A percentile compares a stretch with the other conserved stretches of the same genome.
These are phyloP conservation scores for Hormaphis cornu DNA, from an alignment of 1,140 invertebrate genomes.

Conservation along the genomic window DNA sequence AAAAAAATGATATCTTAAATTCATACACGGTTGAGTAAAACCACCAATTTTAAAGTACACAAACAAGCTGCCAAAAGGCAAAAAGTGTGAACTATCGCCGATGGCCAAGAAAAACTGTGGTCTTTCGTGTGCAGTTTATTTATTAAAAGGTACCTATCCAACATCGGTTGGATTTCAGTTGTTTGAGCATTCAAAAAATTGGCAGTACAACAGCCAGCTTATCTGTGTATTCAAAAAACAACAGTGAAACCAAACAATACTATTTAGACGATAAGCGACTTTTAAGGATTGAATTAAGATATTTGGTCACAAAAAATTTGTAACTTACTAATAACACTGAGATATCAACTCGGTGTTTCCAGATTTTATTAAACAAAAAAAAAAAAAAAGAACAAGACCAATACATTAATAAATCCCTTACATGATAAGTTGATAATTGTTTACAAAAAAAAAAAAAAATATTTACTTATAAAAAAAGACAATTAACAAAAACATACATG, in stretches of 20 bases:
- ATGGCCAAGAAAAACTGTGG: no score
- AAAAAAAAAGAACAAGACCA: conserved; percentile 1
- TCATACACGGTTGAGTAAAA: no score
- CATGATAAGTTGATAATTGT: neutral
- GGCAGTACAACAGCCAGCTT: no score
- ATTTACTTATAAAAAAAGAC: neutral
- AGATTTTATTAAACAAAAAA: conserved; percentile 14
- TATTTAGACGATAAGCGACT: neutral
- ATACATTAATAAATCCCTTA: conserved; percentile 10
- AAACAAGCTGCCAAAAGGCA: no score
- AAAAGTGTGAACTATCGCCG: no score
- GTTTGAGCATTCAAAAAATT: no score
- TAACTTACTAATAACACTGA: neutral
- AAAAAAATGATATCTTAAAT: no score
- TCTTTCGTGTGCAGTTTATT: no score
- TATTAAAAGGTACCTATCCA: no score
- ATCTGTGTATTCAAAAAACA: neutral
- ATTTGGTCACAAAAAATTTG: neutral
- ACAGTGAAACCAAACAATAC: neutral
- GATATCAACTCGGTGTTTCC: neutral
- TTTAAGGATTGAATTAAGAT: neutral
- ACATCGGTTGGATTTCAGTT: no score
- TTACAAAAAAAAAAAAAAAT: conserved; percentile 5
- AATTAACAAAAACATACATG: neutral
- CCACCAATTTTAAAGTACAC: no score